phyloP scores from a whole-genome alignment of 1,140 invertebrate genomes.

The Euura lappo region DNA sequence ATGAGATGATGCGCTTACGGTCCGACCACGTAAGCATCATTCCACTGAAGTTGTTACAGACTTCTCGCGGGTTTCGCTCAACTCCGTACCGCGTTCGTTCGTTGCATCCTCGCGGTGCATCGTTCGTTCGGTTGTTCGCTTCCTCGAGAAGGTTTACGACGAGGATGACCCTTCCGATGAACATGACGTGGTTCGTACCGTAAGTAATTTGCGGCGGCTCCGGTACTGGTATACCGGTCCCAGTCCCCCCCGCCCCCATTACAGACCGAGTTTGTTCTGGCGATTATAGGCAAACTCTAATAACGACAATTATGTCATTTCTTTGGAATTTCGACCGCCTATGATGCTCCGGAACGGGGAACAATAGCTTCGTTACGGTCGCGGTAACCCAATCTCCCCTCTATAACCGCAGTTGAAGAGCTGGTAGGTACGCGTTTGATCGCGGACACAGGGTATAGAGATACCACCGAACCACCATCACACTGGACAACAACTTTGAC shows the following conservation, averaged over 20 bases:
- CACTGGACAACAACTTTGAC: background rate
- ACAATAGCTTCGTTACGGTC: slow-evolving; percentile 40
- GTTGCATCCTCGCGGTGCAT: background rate
- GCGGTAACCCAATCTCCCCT: background rate
- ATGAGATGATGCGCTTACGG: too few relatives aligned
- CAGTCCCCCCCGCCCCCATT: slow-evolving; percentile 28
- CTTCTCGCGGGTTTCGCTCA: background rate
- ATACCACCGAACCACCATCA: background rate
- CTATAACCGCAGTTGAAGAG: background rate
- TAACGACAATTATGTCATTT: slow-evolving; percentile 58
- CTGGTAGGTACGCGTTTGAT: too few relatives aligned
- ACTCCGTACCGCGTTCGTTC: too few relatives aligned
- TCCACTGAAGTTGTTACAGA: background rate
- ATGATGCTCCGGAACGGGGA: slow-evolving; percentile 37
- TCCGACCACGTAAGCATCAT: background rate
- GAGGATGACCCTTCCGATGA: background rate
- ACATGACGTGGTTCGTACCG: slow-evolving; percentile 14
- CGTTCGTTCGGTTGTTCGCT: background rate
- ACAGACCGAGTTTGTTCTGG: slow-evolving; percentile 39
- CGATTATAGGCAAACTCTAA: slow-evolving; percentile 54
- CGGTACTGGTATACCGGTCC: too few relatives aligned
- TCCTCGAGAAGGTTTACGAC: background rate
- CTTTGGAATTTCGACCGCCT: slow-evolving; percentile 47
- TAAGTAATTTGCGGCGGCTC: slow-evolving; percentile 51
- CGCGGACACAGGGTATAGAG: background rate